A percentile compares a stretch with the other conserved stretches of the same genome.
phyloP scores from a whole-genome alignment of 1,140 invertebrate genomes.

The Uloborus diversus region DNA sequence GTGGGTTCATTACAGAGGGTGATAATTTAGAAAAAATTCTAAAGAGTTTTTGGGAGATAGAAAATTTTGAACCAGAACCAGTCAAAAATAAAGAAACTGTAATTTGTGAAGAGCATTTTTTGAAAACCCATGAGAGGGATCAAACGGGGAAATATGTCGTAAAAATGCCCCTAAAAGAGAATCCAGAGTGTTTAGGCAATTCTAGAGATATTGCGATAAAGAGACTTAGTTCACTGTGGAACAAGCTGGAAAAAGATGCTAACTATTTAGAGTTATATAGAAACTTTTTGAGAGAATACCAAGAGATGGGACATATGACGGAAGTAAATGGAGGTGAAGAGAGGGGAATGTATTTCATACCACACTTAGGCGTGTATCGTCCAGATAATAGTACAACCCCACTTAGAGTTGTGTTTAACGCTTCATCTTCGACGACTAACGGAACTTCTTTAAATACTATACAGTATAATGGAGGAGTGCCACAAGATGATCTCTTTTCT shows the following conservation, averaged over 20 bases:
- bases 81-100: not conserved
- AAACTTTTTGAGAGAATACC: not conserved
- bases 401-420: not conserved
- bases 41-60: slow-evolving; percentile 4
- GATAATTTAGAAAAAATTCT: slow-evolving; percentile 2
- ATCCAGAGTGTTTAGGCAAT: slow-evolving; percentile 1
- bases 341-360: not conserved
- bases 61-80: not conserved
- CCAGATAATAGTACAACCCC: not conserved
- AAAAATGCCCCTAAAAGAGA: not conserved
- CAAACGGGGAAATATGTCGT: not conserved
- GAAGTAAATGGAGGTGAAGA: not conserved
- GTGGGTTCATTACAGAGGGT: no score
- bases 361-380: not conserved
- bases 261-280: not conserved
- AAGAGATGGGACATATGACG: not conserved
- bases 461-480: not conserved
- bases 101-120: not conserved
- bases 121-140: not conserved
- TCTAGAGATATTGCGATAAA: not conserved
- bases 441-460: not conserved
- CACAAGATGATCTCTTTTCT: not conserved
- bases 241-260: not conserved
- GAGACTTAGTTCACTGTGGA: not conserved
- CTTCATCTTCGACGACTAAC: not conserved